Base-by-base conservation (phyloP, 2,797 vertebrate genomes). In the Neosilurus hyrtlii region DNA sequence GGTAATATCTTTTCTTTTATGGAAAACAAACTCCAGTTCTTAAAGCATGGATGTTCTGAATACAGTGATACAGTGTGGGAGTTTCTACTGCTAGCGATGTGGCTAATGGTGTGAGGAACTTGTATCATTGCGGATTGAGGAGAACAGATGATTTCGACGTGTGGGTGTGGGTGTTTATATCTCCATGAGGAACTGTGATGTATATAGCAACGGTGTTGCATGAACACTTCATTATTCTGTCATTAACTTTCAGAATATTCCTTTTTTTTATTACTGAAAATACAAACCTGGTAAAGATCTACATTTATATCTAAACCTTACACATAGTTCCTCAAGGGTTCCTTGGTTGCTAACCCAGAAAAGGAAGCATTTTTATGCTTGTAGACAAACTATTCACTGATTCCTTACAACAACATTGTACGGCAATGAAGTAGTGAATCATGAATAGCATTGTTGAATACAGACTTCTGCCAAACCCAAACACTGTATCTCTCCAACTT, bases 91-190 rank as follows among this genome's bases (percentile, higher is more conserved):
- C 20, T 59, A 75, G 73, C 54, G 11, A 59, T 59, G 26, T 2
- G 30, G 20, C 30, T 75, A 75, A 75, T 75, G 73, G 14, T n/a
- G 56, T 59, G 56, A 59, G 56, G 54, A 75, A 75, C 26, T 37
- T 30, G 7, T 59, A 22, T 37, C 11, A 15, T 59, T 75, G 54
- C 30, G 26, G 18, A 15, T 59, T 75, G 26, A 57, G 54, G 18
- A 24, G 12, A 51, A 51, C 11, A 72, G 49, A 75, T 74, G 18
- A 57, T 59, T 75, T 57, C 72, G 20, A 7, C 20, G 70, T 1
- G 70, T 26, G 49, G n/a, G 49, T 24, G 16, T 10, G 16, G 52
- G 49, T 74, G 72, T 57, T 35, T 59, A 59, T 14, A 9, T 2
- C 54, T 56, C 72, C 54, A 75, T 35, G 54, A 35, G 72, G 72